A percentile compares a stretch with the other conserved stretches of the same genome.
Conservation (phyloP, 2,797 vertebrate species). For the Syncerus caffer region DNA sequence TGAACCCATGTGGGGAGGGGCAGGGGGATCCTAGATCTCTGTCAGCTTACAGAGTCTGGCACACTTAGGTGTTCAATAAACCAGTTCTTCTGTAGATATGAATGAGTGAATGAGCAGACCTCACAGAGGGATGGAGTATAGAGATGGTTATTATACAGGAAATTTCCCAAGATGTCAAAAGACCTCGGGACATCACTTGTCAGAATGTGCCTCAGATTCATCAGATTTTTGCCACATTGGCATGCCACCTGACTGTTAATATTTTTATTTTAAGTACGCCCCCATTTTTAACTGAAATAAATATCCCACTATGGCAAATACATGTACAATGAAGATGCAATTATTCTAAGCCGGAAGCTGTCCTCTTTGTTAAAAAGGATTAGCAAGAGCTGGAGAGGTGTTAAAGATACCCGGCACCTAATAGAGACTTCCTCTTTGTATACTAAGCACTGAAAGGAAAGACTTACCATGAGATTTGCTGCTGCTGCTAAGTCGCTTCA, state of each 20-base stretch:
- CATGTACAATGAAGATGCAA: not conserved
- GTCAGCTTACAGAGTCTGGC: not conserved
- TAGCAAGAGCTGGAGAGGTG: not conserved
- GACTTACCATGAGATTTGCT: not conserved
- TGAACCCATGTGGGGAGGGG: not conserved
- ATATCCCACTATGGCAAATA: not conserved
- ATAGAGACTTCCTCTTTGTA: not conserved
- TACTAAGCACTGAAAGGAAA: not conserved
- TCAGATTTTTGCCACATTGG: not conserved
- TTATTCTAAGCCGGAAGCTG: not conserved
- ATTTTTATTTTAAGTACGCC: not conserved
- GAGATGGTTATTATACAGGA: not conserved
- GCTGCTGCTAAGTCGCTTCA: too few relatives aligned
- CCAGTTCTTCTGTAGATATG: not conserved
- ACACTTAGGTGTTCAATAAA: not conserved
- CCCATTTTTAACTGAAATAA: not conserved
- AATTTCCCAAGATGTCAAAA: not conserved
- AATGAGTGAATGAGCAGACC: not conserved
- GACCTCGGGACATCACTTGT: not conserved
- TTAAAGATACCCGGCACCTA: not conserved
- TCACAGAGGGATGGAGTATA: not conserved
- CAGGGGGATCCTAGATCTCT: not conserved
- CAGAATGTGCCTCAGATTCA: not conserved
- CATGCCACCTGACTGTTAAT: not conserved
- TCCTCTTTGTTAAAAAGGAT: not conserved